A percentile compares a stretch with the other conserved stretches of the same genome.
These are phyloP conservation scores for Manis pentadactyla DNA, from an alignment of 2,797 vertebrate genomes.

Conservation along the genomic window DNA sequence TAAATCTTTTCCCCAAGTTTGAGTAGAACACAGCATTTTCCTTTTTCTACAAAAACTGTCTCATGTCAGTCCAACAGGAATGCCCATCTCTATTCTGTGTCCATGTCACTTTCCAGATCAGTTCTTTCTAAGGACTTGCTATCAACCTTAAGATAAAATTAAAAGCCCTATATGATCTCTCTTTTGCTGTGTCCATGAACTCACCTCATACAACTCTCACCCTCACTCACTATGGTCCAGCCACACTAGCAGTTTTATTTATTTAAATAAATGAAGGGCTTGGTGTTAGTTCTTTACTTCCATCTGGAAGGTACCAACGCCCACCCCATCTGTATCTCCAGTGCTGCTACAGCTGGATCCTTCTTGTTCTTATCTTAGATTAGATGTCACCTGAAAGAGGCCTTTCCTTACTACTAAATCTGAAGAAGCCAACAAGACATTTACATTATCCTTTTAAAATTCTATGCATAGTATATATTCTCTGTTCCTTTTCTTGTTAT, in stretches of 20 bases:
- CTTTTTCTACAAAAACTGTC: background rate
- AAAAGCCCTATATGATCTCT: background rate
- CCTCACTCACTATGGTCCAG: background rate
- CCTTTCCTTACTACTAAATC: background rate
- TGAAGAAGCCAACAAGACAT: background rate
- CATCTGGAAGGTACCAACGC: background rate
- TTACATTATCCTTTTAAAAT: background rate
- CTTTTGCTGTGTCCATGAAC: background rate
- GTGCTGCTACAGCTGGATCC: background rate
- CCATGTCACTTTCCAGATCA: background rate
- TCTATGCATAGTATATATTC: background rate
- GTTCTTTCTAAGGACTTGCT: background rate
- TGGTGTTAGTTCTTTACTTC: background rate
- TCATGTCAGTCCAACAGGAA: background rate
- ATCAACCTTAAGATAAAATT: background rate
- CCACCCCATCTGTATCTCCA: background rate
- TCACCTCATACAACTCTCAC: background rate
- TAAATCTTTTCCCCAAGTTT: background rate
- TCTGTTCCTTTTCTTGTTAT: background rate
- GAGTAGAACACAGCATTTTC: background rate
- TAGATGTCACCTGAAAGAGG: background rate
- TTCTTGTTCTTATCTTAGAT: background rate
- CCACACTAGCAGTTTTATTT: background rate
- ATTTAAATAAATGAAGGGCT: background rate
- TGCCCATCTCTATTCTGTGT: background rate